These are phyloP conservation scores for Rhinichthys osculus DNA, from an alignment of 2,797 vertebrate species.

Conservation along the genomic window DNA sequence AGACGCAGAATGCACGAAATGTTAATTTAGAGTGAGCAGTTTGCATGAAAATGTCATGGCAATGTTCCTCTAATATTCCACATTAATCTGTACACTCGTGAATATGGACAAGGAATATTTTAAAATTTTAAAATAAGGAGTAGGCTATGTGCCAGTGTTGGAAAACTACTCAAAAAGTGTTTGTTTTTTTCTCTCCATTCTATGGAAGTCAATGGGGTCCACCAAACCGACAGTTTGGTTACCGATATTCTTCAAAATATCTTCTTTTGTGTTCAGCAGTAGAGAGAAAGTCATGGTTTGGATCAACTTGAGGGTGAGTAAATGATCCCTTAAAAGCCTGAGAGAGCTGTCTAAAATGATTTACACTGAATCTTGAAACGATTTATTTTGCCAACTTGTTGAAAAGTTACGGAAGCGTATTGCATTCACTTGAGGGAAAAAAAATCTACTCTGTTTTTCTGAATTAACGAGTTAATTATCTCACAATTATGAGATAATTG, in stretches of 20 bases:
- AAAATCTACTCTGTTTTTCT: too few relatives aligned
- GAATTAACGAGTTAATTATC: too few relatives aligned
- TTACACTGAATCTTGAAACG: not conserved
- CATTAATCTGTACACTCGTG: not conserved
- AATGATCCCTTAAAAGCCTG: too few relatives aligned
- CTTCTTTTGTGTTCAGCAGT: too few relatives aligned
- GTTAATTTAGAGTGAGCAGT: conserved; percentile 10
- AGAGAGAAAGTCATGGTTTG: too few relatives aligned
- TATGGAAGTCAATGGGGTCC: too few relatives aligned
- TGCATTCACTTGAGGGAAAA: too few relatives aligned
- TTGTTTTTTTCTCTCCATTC: too few relatives aligned
- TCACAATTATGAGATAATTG: too few relatives aligned
- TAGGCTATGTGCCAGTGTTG: not conserved
- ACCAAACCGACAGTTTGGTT: too few relatives aligned
- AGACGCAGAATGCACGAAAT: conserved; percentile 13
- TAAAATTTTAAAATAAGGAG: not conserved
- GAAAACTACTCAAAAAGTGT: not conserved
- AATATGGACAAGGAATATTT: conserved; percentile 17
- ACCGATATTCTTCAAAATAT: too few relatives aligned
- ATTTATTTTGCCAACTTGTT: not conserved
- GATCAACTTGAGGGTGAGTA: not conserved
- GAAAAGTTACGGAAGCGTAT: not conserved
- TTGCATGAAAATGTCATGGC: conserved; percentile 16
- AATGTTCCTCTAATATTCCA: not conserved
- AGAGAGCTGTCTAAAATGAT: not conserved